Base-by-base conservation (phyloP, 2,888 invertebrate species). In the Lasioglossum malachurum region DNA sequence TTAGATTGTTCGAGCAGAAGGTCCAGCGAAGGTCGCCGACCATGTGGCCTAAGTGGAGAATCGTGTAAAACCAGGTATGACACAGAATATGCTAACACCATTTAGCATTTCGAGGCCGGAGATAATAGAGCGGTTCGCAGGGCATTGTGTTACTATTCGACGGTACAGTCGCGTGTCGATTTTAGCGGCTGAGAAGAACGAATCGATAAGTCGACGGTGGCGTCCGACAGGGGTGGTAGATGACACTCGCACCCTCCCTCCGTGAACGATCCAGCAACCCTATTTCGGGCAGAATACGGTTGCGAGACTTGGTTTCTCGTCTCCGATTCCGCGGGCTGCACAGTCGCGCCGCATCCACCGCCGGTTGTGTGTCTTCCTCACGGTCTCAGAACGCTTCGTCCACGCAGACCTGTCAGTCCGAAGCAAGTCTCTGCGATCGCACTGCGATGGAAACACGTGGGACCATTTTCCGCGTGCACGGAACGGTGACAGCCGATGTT, bases 341-440 rank as follows among this genome's bases (percentile, higher is more conserved):
- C 91, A 93, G 93, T 93, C 91, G 93, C 87, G 89, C 88, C 92
- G 91, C 89, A 91, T 92, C 93, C 92, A 89, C 88, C 90, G 92
- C 88, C 88, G 90, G 90, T 90, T 89, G 89, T 91, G 93, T 73
- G 86, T 64, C 86, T 86, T 46, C 72, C 41, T 83, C 27, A 67
- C 82, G 46, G 57, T 72, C 77, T 87, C 73, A 19, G 77, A 69
- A 78, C 27, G 41, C 49, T 19, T 74, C 23, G 41, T 35, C 44
- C 4, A 31, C 77, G 46, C 38, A 31, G 19, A 46, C 31, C n/a
- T 46, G 67, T 38, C 31, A 23, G 44, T 44, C 5, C 14, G 27
- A 7, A 8, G 31, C 2, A 49, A 23, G 35, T 60, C 1, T 35
- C 27, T 38, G 19, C 44, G 12, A 44, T 71, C 46, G n/a, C 0